Percentiles rank a stretch among this genome's conserved stretches.
Evolutionary conservation across 1,140 invertebrate species (phyloP).

Genomic region (Brachionus paranguensis): DNA sequence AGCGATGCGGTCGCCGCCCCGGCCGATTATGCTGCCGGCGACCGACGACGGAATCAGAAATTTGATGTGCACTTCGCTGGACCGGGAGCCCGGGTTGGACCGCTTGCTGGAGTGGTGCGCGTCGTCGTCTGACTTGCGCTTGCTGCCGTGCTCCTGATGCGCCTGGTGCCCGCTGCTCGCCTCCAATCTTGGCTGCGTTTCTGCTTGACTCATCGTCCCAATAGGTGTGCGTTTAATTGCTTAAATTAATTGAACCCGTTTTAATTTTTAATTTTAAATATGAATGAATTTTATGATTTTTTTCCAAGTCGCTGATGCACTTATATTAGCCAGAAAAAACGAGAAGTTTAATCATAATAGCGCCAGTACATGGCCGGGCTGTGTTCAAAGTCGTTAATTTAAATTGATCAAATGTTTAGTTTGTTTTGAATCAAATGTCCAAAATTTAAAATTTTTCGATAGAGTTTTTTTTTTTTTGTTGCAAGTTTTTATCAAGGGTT

Average conservation of each 20-base stretch:
- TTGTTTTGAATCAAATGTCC: neutral
- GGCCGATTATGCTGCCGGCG: constrained; percentile 92
- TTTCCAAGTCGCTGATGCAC: neutral
- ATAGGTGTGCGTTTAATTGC: neutral
- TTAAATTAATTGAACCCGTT: neutral
- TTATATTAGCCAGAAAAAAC: neutral
- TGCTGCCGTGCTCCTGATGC: neutral
- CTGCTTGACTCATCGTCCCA: neutral
- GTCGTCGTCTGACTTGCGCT: neutral
- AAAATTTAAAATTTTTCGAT: neutral
- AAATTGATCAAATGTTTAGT: neutral
- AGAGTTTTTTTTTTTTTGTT: too few species aligned
- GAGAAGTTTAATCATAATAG: neutral
- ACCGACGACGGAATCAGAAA: constrained; percentile 88
- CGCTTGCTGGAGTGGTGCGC: neutral
- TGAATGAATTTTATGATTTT: neutral
- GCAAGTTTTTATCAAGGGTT: neutral
- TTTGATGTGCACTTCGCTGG: constrained; percentile 64
- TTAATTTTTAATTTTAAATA: neutral
- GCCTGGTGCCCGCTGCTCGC: neutral
- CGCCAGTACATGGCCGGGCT: neutral
- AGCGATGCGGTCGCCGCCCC: constrained; percentile 92
- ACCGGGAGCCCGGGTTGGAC: neutral
- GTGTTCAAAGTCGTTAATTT: neutral
- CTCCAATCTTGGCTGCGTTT: neutral